These are phyloP conservation scores for Campoplex nolae DNA, from an alignment of 2,888 invertebrate genomes.

Conservation along the genomic window DNA sequence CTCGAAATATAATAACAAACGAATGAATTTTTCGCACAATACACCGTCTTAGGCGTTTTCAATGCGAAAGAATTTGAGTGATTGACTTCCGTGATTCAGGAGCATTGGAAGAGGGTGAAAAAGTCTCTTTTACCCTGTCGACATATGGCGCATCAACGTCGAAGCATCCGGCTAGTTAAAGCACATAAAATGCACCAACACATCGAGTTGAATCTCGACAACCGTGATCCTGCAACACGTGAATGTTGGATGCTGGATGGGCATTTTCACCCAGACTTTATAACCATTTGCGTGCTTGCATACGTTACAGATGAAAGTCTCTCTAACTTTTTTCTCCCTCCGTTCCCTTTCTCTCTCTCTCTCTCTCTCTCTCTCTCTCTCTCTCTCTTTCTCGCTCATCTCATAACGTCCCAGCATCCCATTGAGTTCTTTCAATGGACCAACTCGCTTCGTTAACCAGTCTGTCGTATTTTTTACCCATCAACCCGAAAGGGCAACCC, in stretches of 20 bases:
- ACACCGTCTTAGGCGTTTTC: not conserved
- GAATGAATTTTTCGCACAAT: not conserved
- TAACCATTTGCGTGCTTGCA: slow-evolving; percentile 55
- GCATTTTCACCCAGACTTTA: slow-evolving; percentile 59
- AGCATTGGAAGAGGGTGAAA: slow-evolving; percentile 25
- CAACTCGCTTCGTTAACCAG: slow-evolving; percentile 85
- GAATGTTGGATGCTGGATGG: slow-evolving; percentile 29
- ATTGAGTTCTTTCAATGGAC: slow-evolving; percentile 83
- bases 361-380: slow-evolving; percentile 67
- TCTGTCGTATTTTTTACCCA: slow-evolving; percentile 84
- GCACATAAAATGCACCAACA: slow-evolving; percentile 66
- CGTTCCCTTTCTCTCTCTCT: slow-evolving; percentile 43
- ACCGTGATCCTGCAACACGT: slow-evolving; percentile 12
- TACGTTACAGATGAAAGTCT: slow-evolving; percentile 60
- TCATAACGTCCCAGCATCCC: slow-evolving; percentile 81
- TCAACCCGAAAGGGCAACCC: slow-evolving; percentile 82
- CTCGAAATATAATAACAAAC: not conserved
- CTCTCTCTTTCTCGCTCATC: slow-evolving; percentile 68
- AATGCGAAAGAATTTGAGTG: not conserved
- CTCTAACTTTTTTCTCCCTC: slow-evolving; percentile 11
- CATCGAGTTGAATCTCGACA: slow-evolving; percentile 45
- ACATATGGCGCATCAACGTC: slow-evolving; percentile 72
- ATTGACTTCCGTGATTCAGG: slow-evolving; percentile 27
- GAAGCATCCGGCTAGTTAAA: slow-evolving; percentile 73
- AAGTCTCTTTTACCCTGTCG: slow-evolving; percentile 45